A percentile compares a stretch with the other conserved stretches of the same genome.
phyloP scores from a whole-genome alignment of 2,113 vertebrate genomes.

The Chiloscyllium plagiosum region DNA sequence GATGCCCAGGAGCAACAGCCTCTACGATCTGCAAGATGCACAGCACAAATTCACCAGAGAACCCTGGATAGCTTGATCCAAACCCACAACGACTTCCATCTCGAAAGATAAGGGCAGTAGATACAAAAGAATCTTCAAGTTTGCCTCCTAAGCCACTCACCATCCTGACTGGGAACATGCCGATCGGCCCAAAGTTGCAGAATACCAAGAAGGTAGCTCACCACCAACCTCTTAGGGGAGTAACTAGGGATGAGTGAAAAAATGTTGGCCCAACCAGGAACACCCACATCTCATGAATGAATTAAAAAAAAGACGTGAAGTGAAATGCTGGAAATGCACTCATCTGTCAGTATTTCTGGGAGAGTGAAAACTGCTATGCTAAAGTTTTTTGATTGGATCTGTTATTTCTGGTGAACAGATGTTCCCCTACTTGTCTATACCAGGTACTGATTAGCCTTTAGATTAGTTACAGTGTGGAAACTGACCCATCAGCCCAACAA shows the following conservation, averaged over 20 bases:
- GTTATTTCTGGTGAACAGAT: not conserved
- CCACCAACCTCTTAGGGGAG: not conserved
- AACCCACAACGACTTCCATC: not conserved
- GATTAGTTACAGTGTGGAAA: no score
- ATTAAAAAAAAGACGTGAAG: not conserved
- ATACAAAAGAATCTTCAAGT: not conserved
- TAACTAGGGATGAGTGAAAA: not conserved
- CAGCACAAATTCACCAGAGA: not conserved
- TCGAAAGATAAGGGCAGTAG: not conserved
- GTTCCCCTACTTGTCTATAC: not conserved
- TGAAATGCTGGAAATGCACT: not conserved
- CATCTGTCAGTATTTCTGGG: not conserved
- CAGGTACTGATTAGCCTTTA: not conserved
- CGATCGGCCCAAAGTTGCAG: not conserved
- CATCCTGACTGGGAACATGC: not conserved
- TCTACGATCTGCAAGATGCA: not conserved
- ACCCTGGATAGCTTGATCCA: not conserved
- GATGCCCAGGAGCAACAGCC: not conserved
- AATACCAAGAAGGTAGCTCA: not conserved
- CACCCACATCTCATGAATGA: not conserved
- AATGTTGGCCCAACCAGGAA: not conserved
- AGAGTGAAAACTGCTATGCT: not conserved
- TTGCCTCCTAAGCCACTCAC: not conserved
- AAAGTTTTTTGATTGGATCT: not conserved
- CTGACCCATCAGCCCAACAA: no score